Percentiles rank a stretch among this genome's conserved stretches.
Conservation (phyloP, 2,888 invertebrate genomes). For the Neoitamus cyanurus region DNA sequence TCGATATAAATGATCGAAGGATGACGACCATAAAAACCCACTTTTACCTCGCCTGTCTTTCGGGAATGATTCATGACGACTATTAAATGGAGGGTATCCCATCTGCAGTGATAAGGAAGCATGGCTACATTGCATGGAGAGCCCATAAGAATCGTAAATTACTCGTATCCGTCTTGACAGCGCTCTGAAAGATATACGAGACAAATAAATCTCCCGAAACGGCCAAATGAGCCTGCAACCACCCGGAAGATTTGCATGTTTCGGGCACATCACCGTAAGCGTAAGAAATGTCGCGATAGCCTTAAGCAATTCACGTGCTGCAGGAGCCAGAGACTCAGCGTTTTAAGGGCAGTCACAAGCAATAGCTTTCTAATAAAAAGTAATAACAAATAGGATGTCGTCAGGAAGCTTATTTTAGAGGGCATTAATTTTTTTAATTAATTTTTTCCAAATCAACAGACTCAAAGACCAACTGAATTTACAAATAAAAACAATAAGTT, state of each 20-base stretch:
- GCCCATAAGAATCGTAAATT: neutral
- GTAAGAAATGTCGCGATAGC: neutral
- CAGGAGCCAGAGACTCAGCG: neutral
- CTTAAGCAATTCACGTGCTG: neutral
- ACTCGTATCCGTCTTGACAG: neutral
- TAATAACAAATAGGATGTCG: neutral
- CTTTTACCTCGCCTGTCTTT: neutral
- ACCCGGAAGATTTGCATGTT: neutral
- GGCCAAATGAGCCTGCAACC: neutral
- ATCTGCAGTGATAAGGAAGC: neutral
- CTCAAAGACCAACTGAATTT: too few relatives aligned
- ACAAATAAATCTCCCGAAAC: neutral
- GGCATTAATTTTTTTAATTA: neutral
- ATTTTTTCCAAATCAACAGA: too few relatives aligned
- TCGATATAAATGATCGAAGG: neutral
- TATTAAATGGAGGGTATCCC: neutral
- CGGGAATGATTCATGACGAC: neutral
- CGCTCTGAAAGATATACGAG: conserved; percentile 1
- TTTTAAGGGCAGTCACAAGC: neutral
- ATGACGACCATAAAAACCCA: neutral
- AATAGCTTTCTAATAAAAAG: neutral
- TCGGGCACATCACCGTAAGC: neutral
- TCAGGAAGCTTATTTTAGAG: neutral
- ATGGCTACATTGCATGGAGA: neutral
- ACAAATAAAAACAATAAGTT: too few relatives aligned